These are phyloP conservation scores for Drosophila antonietae DNA, from an alignment of 2,888 invertebrate species.

Conservation along the genomic window DNA sequence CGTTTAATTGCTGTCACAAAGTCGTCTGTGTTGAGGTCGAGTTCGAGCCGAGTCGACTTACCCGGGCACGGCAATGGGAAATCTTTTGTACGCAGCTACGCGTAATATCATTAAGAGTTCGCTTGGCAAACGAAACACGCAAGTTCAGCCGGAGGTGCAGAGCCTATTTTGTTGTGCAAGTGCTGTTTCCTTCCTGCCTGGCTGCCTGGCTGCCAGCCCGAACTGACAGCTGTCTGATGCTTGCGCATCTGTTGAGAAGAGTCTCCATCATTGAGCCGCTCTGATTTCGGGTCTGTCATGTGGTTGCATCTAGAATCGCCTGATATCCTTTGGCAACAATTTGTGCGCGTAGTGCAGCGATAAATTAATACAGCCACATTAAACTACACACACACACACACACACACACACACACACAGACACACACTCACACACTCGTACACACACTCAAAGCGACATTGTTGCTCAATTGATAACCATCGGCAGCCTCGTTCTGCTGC, in stretches of 20 bases:
- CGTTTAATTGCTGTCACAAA: slow-evolving; percentile 82
- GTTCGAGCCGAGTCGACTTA: slow-evolving; percentile 26
- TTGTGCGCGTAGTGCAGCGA: slow-evolving; percentile 83
- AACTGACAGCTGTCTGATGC: slow-evolving; percentile 44
- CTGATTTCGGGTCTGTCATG: slow-evolving; percentile 49
- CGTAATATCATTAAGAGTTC: slow-evolving; percentile 43
- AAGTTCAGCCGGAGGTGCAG: slow-evolving; percentile 70
- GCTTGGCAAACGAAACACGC: slow-evolving; percentile 53
- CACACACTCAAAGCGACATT: slow-evolving; percentile 11
- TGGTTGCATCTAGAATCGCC: slow-evolving; percentile 27
- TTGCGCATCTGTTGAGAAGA: slow-evolving; percentile 41
- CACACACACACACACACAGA: slow-evolving; percentile 6
- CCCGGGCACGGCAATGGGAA: slow-evolving; percentile 50
- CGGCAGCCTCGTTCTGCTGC: slow-evolving; percentile 10
- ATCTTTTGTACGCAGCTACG: slow-evolving; percentile 59
- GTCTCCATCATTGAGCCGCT: slow-evolving; percentile 23
- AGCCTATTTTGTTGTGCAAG: slow-evolving; percentile 68
- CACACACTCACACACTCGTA: not conserved
- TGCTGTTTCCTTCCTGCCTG: slow-evolving; percentile 57
- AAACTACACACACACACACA: slow-evolving; percentile 27
- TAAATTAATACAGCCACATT: slow-evolving; percentile 80
- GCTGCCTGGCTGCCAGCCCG: not conserved
- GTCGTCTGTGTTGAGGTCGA: slow-evolving; percentile 37
- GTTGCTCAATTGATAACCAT: slow-evolving; percentile 60
- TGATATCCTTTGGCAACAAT: slow-evolving; percentile 82